Evolutionary conservation across 2,888 invertebrate genomes (phyloP).

Genomic region (Subacronicta megacephala): DNA sequence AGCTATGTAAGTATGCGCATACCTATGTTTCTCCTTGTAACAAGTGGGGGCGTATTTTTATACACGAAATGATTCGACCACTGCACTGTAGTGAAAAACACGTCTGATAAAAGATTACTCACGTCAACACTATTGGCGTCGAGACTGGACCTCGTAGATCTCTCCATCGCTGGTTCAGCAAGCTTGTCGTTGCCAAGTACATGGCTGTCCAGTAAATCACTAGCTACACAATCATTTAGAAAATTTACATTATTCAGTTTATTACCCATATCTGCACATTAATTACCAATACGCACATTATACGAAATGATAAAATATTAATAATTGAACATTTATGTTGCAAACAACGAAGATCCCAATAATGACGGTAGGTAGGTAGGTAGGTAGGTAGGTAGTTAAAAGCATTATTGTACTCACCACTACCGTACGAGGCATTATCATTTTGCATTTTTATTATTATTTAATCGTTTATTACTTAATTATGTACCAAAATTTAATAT

Average conservation of each 20-base stretch:
- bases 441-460: constrained; percentile 71
- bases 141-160: constrained; percentile 82
- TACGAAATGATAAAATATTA: constrained; percentile 73
- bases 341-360: constrained; percentile 64
- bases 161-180: constrained; percentile 79
- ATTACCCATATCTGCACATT: constrained; percentile 82
- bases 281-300: constrained; percentile 80
- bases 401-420: constrained; percentile 74
- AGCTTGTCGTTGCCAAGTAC: constrained; percentile 83
- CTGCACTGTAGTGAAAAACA: not conserved
- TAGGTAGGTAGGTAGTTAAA: constrained; percentile 64
- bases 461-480: not conserved
- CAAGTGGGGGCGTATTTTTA: too few relatives aligned
- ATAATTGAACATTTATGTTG: constrained; percentile 64
- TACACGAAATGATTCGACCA: not conserved
- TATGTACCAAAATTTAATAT: constrained; percentile 17
- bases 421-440: constrained; percentile 83
- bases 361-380: constrained; percentile 66
- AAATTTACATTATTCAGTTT: constrained; percentile 81
- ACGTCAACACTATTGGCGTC: constrained; percentile 87
- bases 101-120: constrained; percentile 62
- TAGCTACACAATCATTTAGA: constrained; percentile 83
- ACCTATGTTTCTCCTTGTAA: too few relatives aligned
- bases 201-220: constrained; percentile 88
- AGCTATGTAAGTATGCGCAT: too few relatives aligned